Percentiles rank a stretch among this genome's conserved stretches.
These are phyloP conservation scores for Lasius platythorax DNA, from an alignment of 2,888 invertebrate genomes.

Conservation along the genomic window DNA sequence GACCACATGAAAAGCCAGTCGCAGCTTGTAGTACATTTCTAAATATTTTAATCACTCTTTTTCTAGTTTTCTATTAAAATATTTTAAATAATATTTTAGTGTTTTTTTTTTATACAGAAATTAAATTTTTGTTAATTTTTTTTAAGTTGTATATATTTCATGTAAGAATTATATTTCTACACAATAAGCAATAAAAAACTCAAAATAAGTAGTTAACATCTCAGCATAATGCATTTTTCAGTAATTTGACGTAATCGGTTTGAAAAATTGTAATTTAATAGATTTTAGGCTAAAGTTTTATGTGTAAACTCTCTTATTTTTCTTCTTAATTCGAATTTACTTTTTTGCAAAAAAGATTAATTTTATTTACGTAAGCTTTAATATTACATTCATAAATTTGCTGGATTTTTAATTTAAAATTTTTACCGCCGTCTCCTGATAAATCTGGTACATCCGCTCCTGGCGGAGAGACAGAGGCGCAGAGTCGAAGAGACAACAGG, in stretches of 20 bases:
- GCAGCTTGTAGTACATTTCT: background rate
- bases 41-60: background rate
- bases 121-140: background rate
- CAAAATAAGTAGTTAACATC: background rate
- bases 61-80: background rate
- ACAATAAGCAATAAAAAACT: background rate
- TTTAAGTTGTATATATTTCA: too few relatives aligned
- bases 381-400: background rate
- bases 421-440: background rate
- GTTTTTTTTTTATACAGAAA: background rate
- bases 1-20: background rate
- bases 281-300: background rate
- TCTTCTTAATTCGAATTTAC: background rate
- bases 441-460: constrained; percentile 36
- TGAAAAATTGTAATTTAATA: background rate
- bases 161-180: background rate
- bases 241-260: background rate
- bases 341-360: background rate
- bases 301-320: background rate
- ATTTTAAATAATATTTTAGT: background rate
- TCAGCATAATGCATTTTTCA: background rate
- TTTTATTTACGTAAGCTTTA: background rate
- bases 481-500: constrained; percentile 62
- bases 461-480: constrained; percentile 31
- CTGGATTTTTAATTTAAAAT: background rate